Evolutionary conservation across 2,888 invertebrate species (phyloP), one percentile per base, ranked within the genome.

Genomic region (Diaperis boleti): DNA sequence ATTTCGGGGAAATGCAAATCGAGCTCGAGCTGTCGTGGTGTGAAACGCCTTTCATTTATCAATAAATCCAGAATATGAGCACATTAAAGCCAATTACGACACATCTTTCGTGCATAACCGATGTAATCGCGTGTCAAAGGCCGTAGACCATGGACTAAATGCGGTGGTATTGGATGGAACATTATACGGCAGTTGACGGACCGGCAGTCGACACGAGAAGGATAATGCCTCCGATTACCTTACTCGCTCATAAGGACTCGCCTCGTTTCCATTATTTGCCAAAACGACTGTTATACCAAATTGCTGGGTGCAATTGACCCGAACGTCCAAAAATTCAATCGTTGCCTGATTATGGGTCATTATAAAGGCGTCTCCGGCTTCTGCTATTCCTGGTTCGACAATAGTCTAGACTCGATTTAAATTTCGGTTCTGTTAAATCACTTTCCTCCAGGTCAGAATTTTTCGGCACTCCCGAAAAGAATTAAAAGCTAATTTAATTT

Each of bases 111-210:
- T 50, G 52, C 20, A 50, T 33, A 59, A 52, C 39, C 41, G 45
- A 45, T 56, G 13, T 62, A 52, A 56, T 57, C 57, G 62, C 56
- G 56, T 62, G 62, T 57, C 56, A 69, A 69, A 49, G 68, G 67
- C 69, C 68, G 62, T 63, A 45, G 49, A 45, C 35, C 52, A 60
- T 60, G 54, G 57, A 63, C 62, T 65, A 62, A 66, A 68, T 61
- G 52, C 11, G 13, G 15, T 18, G 33, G 10, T 26, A 55, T 55
- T 55, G 55, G 55, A 44, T 56, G 45, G 47, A 39, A 57, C 31
- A 55, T 55, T 55, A 55, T 44, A 41, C 55, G 31, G 45, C 44
- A 57, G 49, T 60, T 59, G 60, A 60, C 44, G 45, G 42, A 35
- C 44, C 35, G 45, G 13, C 33, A 56, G 39, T 26, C 47, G 47